Conservation (phyloP, 2,113 vertebrate species). For the Pandion haliaetus region DNA sequence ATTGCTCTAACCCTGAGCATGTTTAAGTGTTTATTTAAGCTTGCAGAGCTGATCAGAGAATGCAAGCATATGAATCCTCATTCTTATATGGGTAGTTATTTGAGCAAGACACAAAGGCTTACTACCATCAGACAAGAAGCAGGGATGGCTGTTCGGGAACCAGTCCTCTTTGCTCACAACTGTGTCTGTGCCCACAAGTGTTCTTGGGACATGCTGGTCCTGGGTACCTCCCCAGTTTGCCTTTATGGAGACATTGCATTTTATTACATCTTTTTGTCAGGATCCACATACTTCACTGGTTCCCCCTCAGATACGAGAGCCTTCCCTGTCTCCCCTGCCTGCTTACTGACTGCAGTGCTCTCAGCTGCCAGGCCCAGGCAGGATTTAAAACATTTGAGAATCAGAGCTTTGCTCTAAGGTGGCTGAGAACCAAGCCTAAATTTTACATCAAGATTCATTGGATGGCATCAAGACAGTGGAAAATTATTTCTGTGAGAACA, state of each 20-base stretch:
- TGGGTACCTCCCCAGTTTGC: neutral
- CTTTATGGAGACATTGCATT: neutral
- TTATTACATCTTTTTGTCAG: neutral
- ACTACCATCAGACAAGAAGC: accelerated
- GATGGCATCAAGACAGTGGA: neutral
- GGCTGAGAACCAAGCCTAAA: neutral
- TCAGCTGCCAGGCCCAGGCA: neutral
- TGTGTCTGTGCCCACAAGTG: neutral
- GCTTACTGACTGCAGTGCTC: neutral
- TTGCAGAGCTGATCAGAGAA: neutral
- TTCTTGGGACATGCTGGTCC: neutral
- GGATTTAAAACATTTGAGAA: neutral
- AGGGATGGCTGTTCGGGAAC: neutral
- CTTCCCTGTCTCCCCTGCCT: too few species aligned
- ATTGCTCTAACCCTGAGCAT: neutral
- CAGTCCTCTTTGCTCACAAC: neutral
- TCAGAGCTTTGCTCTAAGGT: neutral
- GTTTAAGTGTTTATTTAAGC: neutral
- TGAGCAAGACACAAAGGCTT: neutral
- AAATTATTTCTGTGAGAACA: neutral
- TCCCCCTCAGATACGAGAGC: neutral
- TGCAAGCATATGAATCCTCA: neutral
- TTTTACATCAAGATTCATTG: neutral
- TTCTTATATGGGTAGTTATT: neutral
- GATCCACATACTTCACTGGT: neutral